These are phyloP conservation scores for Dascillus cervinus DNA, from an alignment of 2,888 invertebrate genomes.

Conservation along the genomic window DNA sequence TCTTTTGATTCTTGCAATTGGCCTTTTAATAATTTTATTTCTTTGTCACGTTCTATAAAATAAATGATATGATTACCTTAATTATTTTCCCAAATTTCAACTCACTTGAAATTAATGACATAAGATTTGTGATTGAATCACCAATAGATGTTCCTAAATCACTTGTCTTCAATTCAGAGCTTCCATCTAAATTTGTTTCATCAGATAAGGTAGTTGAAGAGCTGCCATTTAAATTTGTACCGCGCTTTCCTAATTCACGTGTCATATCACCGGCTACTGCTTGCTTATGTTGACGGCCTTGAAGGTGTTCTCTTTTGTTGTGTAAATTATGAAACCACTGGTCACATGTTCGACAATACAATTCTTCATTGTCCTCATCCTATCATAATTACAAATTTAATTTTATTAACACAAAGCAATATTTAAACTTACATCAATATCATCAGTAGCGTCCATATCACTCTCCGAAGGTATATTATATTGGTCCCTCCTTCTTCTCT, in stretches of 20 bases:
- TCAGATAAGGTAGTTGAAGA: constrained; percentile 35
- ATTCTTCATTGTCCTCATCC: constrained; percentile 50
- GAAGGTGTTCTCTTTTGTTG: constrained; percentile 52
- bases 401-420: not conserved
- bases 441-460: constrained; percentile 48
- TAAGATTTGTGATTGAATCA: constrained; percentile 36
- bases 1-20: constrained; percentile 31
- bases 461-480: constrained; percentile 41
- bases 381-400: constrained; percentile 24
- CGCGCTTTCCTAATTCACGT: constrained; percentile 32
- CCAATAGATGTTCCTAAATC: too few relatives aligned
- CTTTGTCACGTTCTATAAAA: constrained; percentile 40
- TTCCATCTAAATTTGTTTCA: constrained; percentile 40
- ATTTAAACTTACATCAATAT: constrained; percentile 41
- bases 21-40: constrained; percentile 34
- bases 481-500: constrained; percentile 39
- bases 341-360: constrained; percentile 52
- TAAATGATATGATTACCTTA: constrained; percentile 17
- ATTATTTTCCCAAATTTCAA: constrained; percentile 7
- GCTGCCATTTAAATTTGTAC: constrained; percentile 16
- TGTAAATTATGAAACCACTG: constrained; percentile 52
- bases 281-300: constrained; percentile 49
- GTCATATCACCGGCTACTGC: constrained; percentile 39
- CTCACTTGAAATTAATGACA: constrained; percentile 35
- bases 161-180: too few relatives aligned